Percentiles rank a stretch among this genome's conserved stretches.
Evolutionary conservation across 2,113 vertebrate genomes (phyloP).

Genomic region (Anseranas semipalmata): DNA sequence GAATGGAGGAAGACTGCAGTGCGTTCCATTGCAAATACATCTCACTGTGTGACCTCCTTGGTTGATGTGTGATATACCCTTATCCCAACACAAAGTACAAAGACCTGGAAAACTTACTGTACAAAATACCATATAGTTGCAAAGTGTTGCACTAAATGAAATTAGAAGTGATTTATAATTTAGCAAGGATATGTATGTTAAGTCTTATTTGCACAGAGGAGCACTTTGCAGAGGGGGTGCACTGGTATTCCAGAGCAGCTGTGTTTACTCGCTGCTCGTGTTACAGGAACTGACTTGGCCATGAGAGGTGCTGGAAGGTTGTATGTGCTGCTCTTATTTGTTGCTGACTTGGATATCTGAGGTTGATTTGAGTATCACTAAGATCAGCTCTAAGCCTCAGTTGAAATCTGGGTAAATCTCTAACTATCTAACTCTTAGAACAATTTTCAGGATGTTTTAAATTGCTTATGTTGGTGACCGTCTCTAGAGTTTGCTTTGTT

Average conservation of each 20-base stretch:
- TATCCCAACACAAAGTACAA: background rate
- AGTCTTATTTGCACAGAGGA: background rate
- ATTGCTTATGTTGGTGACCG: background rate
- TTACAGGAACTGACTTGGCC: background rate
- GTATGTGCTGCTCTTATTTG: background rate
- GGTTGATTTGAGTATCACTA: background rate
- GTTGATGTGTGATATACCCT: background rate
- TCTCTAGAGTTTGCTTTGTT: background rate
- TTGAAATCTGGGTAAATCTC: background rate
- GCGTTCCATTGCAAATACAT: background rate
- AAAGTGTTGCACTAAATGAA: background rate
- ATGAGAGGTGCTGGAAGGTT: background rate
- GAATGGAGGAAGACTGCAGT: background rate
- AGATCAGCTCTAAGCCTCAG: background rate
- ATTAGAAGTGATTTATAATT: background rate
- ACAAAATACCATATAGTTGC: background rate
- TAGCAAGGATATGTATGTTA: background rate
- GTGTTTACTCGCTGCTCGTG: background rate
- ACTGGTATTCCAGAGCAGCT: background rate
- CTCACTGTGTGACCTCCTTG: accelerated
- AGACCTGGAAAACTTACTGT: background rate
- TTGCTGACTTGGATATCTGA: background rate
- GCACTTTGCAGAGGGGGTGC: background rate
- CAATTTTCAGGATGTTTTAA: background rate
- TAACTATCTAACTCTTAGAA: background rate